phyloP scores from a whole-genome alignment of 2,888 invertebrate species.

The Drosophila vallismaia region DNA sequence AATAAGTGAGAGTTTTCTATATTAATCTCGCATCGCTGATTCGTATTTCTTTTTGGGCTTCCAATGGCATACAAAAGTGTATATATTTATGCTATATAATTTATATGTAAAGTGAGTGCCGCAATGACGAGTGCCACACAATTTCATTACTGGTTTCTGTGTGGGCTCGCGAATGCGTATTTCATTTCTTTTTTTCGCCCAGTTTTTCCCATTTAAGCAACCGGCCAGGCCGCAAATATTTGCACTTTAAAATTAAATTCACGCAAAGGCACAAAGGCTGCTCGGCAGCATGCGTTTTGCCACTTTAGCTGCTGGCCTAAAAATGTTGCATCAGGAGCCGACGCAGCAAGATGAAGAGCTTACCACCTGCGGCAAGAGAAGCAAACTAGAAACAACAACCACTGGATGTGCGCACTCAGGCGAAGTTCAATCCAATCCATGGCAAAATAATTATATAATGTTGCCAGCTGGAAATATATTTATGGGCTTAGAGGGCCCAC shows the following conservation, averaged over 20 bases:
- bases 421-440: slow-evolving; percentile 28
- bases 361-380: slow-evolving; percentile 23
- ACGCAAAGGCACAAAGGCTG: slow-evolving; percentile 41
- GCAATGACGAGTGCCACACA: slow-evolving; percentile 54
- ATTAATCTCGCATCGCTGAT: slow-evolving; percentile 16
- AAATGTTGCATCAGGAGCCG: slow-evolving; percentile 24
- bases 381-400: slow-evolving; percentile 34
- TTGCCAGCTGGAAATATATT: slow-evolving; percentile 68
- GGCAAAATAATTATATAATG: slow-evolving; percentile 78
- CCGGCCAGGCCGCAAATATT: slow-evolving; percentile 64
- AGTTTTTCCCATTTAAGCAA: slow-evolving; percentile 46
- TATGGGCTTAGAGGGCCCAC: slow-evolving; percentile 53
- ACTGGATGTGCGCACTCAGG: slow-evolving; percentile 50
- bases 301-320: slow-evolving; percentile 43
- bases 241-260: slow-evolving; percentile 68
- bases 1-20: neutral
- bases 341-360: slow-evolving; percentile 17
- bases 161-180: neutral
- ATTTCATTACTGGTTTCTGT: slow-evolving; percentile 65
- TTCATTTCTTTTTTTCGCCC: slow-evolving; percentile 32
- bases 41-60: slow-evolving; percentile 3
- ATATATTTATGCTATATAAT: slow-evolving; percentile 22
- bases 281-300: slow-evolving; percentile 12
- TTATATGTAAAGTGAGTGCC: slow-evolving; percentile 44
- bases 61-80: slow-evolving; percentile 20